Evolutionary conservation across 2,888 invertebrate species (phyloP).

Genomic region (Andrena bucephala): DNA sequence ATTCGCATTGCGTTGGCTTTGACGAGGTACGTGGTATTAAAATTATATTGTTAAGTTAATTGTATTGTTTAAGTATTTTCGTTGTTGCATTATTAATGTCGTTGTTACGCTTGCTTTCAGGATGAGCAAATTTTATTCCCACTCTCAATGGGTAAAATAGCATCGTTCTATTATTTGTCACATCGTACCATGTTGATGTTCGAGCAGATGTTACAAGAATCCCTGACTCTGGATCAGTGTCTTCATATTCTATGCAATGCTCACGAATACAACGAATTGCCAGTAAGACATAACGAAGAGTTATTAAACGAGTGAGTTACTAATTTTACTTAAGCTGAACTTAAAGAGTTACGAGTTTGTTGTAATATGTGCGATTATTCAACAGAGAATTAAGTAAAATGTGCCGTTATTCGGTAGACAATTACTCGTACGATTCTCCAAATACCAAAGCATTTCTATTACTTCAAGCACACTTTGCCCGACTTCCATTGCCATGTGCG

Average conservation of each 20-base stretch:
- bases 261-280: slow-evolving; percentile 96
- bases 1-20: slow-evolving; percentile 92
- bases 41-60: neutral
- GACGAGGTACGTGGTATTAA: slow-evolving; percentile 87
- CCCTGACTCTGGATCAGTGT: slow-evolving; percentile 90
- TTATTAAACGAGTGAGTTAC: slow-evolving; percentile 91
- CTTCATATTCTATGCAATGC: slow-evolving; percentile 93
- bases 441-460: slow-evolving; percentile 97
- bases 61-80: slow-evolving; percentile 17
- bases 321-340: neutral
- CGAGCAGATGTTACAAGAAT: slow-evolving; percentile 88
- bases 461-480: slow-evolving; percentile 97
- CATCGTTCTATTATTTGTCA: slow-evolving; percentile 98
- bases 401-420: slow-evolving; percentile 91
- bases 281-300: slow-evolving; percentile 99
- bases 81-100: neutral
- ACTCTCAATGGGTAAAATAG: slow-evolving; percentile 93
- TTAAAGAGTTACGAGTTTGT: neutral
- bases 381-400: slow-evolving; percentile 92
- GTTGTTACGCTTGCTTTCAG: slow-evolving; percentile 58
- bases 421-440: slow-evolving; percentile 93
- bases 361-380: slow-evolving; percentile 57
- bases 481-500: slow-evolving; percentile 92
- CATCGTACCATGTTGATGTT: slow-evolving; percentile 96
- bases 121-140: slow-evolving; percentile 77